Evolutionary conservation across 30 jellyfish, hydroid and myxozoan genomes (phyloP).

Genomic region (Chironex yamaguchii): DNA sequence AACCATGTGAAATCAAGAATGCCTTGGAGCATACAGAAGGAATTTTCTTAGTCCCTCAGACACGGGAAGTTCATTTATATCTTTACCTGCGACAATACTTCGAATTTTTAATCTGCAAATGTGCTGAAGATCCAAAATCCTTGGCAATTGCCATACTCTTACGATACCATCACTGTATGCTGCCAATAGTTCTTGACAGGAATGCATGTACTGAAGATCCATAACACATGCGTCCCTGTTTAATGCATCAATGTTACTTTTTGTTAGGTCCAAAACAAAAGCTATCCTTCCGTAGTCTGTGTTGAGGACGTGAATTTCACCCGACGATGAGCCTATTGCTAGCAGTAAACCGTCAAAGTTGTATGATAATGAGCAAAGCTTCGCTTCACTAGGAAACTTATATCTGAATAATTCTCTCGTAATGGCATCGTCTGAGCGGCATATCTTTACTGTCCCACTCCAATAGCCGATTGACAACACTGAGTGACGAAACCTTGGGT

Average conservation of each 20-base stretch:
- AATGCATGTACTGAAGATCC: conserved; percentile 28
- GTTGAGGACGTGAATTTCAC: conserved; percentile 22
- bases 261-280: not conserved
- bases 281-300: conserved; percentile 27
- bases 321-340: conserved; percentile 62
- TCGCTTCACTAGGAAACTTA: not conserved
- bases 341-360: conserved; percentile 34
- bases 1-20: too few species aligned
- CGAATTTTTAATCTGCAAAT: conserved; percentile 63
- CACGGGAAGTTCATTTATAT: conserved; percentile 32
- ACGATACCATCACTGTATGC: conserved; percentile 73
- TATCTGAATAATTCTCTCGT: not conserved
- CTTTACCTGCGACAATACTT: not conserved
- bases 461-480: not conserved
- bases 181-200: conserved; percentile 73
- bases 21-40: conserved; percentile 24
- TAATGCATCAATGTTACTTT: too few species aligned
- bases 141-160: conserved; percentile 79
- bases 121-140: conserved; percentile 70
- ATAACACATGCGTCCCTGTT: not conserved
- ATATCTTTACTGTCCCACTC: not conserved
- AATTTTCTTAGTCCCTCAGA: conserved; percentile 49
- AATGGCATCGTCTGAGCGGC: not conserved
- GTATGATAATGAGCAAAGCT: not conserved
- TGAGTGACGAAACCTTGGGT: not conserved